Evolutionary conservation across 1,140 invertebrate species (phyloP).

Genomic region (Laupala kohalensis): DNA sequence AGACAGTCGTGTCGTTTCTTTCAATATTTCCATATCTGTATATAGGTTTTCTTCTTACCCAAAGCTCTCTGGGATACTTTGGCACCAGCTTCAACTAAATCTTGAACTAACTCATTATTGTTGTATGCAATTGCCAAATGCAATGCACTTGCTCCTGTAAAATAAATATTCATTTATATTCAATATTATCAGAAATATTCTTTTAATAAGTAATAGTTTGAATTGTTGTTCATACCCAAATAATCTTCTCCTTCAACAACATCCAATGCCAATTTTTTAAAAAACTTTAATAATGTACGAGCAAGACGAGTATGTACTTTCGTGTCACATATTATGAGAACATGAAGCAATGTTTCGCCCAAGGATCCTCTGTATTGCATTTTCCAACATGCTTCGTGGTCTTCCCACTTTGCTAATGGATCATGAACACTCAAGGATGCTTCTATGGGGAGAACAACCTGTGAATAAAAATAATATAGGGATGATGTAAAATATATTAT

Average conservation of each 20-base stretch:
- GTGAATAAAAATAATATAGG: too few relatives aligned
- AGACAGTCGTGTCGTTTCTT: too few relatives aligned
- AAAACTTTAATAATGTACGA: constrained; percentile 76
- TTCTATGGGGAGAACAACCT: constrained; percentile 70
- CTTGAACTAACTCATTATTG: constrained; percentile 90
- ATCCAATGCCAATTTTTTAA: constrained; percentile 81
- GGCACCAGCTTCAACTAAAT: constrained; percentile 79
- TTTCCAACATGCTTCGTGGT: constrained; percentile 92
- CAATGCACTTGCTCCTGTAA: constrained; percentile 72
- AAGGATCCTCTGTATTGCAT: constrained; percentile 89
- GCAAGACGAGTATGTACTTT: constrained; percentile 73
- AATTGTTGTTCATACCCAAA: constrained; percentile 62
- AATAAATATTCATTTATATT: not conserved
- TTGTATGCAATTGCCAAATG: constrained; percentile 93
- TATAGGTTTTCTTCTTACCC: constrained; percentile 54
- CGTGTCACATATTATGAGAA: constrained; percentile 89
- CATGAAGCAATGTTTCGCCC: constrained; percentile 87
- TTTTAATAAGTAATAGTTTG: constrained; percentile 2
- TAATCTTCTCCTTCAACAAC: constrained; percentile 96
- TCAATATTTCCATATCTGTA: not conserved
- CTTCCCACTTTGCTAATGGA: constrained; percentile 70
- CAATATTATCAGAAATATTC: constrained; percentile 8
- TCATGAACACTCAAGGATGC: constrained; percentile 65
- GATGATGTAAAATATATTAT: too few relatives aligned
- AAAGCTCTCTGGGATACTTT: constrained; percentile 84